Conservation (phyloP, 1,140 invertebrate species). For the Drosophila rufa region DNA sequence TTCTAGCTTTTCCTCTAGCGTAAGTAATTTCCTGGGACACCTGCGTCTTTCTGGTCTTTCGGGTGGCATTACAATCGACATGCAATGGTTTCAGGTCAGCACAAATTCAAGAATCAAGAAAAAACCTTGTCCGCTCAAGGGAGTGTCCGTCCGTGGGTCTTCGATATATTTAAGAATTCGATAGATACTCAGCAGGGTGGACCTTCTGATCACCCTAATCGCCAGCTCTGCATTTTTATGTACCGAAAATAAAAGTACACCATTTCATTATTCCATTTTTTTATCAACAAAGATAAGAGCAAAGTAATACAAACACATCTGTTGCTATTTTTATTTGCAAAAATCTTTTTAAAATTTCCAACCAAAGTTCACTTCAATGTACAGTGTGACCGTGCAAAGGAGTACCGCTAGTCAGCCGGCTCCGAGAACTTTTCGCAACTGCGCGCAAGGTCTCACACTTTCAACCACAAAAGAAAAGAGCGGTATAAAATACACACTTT, state of each 20-base stretch:
- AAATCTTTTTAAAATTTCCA: no score
- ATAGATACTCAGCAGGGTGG: slow-evolving; percentile 13
- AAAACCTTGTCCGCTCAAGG: slow-evolving; percentile 27
- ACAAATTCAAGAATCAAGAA: background rate
- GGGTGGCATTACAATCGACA: slow-evolving; percentile 6
- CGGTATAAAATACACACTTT: slow-evolving; percentile 40
- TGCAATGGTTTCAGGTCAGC: no score
- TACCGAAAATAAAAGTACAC: background rate
- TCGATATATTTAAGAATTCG: slow-evolving; percentile 9
- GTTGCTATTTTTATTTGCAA: background rate
- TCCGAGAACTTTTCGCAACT: slow-evolving; percentile 5
- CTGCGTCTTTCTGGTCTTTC: background rate
- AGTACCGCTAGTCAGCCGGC: slow-evolving; percentile 19
- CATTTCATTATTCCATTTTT: background rate
- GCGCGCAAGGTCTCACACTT: slow-evolving; percentile 11
- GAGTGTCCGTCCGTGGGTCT: slow-evolving; percentile 23
- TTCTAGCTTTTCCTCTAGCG: slow-evolving; percentile 23
- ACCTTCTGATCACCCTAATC: background rate
- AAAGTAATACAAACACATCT: no score
- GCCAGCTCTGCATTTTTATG: background rate
- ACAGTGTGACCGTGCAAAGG: background rate
- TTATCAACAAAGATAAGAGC: no score
- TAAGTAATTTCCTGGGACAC: slow-evolving; percentile 8
- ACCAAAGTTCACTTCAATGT: background rate
- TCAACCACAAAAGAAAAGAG: slow-evolving; percentile 31